Evolutionary conservation across 2,113 vertebrate genomes (phyloP).

Genomic region (Bos taurus): DNA sequence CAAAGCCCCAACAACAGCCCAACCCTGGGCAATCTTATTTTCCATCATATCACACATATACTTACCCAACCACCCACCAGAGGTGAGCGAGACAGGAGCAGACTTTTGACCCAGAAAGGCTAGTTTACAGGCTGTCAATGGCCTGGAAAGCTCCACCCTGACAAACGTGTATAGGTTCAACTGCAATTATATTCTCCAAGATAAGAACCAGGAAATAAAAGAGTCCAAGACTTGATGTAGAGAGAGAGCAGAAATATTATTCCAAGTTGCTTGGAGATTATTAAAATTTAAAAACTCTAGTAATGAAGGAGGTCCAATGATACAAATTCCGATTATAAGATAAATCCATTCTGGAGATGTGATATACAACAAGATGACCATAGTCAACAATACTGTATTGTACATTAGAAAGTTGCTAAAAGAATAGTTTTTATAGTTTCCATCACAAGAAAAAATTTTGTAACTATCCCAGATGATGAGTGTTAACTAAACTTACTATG

Average conservation of each 20-base stretch:
- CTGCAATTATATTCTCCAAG: not conserved
- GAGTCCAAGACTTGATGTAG: not conserved
- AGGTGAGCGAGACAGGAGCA: not conserved
- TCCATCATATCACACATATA: not conserved
- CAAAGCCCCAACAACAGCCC: not conserved
- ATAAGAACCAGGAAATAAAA: not conserved
- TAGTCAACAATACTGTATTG: not conserved
- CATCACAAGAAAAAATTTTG: not conserved
- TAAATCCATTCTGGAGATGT: not conserved
- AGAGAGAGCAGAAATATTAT: not conserved
- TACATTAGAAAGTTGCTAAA: not conserved
- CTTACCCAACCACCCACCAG: not conserved
- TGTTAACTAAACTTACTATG: not conserved
- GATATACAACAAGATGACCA: too few species aligned
- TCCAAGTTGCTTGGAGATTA: not conserved
- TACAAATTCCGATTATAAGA: not conserved
- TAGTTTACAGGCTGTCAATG: not conserved
- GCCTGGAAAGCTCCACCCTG: not conserved
- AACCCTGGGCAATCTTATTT: not conserved
- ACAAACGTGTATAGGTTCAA: not conserved
- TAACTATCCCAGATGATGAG: not conserved
- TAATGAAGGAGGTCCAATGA: not conserved
- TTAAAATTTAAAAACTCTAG: not conserved
- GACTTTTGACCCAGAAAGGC: not conserved
- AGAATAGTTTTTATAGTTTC: not conserved